phyloP scores from a whole-genome alignment of 2,888 invertebrate species.

The Amphimallon solstitiale region DNA sequence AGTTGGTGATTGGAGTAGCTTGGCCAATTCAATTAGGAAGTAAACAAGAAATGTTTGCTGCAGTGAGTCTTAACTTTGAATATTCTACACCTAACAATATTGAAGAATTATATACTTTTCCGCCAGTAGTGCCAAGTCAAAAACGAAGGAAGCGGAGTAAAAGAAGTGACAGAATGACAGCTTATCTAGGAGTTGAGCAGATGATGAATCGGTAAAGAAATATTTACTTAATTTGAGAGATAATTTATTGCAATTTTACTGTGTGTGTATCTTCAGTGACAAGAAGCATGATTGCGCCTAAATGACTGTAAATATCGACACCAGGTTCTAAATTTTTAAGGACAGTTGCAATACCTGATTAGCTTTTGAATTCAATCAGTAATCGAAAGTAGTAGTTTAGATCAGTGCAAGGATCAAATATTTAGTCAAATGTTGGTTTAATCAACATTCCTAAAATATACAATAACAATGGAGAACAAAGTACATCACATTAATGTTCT shows the following conservation, averaged over 20 bases:
- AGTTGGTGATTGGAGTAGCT: conserved; percentile 71
- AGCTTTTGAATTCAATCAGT: no score
- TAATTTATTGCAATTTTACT: background rate
- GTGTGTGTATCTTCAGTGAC: no score
- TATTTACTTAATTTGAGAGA: background rate
- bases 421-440: no score
- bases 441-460: no score
- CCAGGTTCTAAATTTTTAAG: no score
- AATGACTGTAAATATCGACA: no score
- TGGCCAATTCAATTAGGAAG: conserved; percentile 67
- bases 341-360: no score
- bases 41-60: conserved; percentile 67
- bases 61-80: conserved; percentile 74
- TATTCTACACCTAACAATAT: conserved; percentile 60
- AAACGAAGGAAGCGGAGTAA: conserved; percentile 22
- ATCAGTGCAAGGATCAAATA: no score
- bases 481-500: no score
- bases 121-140: conserved; percentile 52
- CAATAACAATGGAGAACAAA: no score
- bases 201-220: conserved; percentile 52
- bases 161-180: conserved; percentile 53
- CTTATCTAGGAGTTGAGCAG: conserved; percentile 55
- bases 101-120: conserved; percentile 52
- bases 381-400: no score
- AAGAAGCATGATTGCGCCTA: background rate